Evolutionary conservation across 2,113 vertebrate species (phyloP).

Genomic region (Arothron firmamentum): DNA sequence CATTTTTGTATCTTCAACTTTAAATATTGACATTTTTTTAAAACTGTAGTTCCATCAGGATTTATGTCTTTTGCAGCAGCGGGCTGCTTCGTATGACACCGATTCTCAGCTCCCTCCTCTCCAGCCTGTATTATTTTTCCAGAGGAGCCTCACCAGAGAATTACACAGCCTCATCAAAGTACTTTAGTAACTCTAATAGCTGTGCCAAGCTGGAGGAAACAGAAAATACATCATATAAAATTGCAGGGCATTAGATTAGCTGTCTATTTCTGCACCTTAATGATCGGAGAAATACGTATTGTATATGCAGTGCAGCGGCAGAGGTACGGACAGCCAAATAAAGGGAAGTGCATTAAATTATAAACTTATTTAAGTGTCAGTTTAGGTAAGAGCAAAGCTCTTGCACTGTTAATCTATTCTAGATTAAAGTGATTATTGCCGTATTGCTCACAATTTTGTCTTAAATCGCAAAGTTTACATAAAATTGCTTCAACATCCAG

Average conservation of each 20-base stretch:
- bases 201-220: slow-evolving; percentile 72
- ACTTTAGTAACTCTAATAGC: slow-evolving; percentile 59
- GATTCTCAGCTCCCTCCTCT: slow-evolving; percentile 26
- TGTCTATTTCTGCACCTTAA: slow-evolving; percentile 65
- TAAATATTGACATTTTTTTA: no score
- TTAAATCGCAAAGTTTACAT: no score
- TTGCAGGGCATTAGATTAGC: slow-evolving; percentile 71
- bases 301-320: slow-evolving; percentile 20
- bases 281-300: slow-evolving; percentile 52
- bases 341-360: no score
- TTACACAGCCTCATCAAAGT: slow-evolving; percentile 46
- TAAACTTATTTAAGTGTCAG: no score
- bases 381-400: no score
- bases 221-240: slow-evolving; percentile 70
- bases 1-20: background rate
- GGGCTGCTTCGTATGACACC: slow-evolving; percentile 3
- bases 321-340: background rate
- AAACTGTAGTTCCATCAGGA: background rate
- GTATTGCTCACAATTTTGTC: no score
- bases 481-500: background rate
- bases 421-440: no score
- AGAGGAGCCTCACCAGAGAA: slow-evolving; percentile 46
- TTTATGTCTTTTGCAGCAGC: no score
- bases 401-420: no score
- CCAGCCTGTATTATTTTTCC: slow-evolving; percentile 47